Evolutionary conservation across 2,888 invertebrate genomes (phyloP).

Genomic region (Eilema caniola): DNA sequence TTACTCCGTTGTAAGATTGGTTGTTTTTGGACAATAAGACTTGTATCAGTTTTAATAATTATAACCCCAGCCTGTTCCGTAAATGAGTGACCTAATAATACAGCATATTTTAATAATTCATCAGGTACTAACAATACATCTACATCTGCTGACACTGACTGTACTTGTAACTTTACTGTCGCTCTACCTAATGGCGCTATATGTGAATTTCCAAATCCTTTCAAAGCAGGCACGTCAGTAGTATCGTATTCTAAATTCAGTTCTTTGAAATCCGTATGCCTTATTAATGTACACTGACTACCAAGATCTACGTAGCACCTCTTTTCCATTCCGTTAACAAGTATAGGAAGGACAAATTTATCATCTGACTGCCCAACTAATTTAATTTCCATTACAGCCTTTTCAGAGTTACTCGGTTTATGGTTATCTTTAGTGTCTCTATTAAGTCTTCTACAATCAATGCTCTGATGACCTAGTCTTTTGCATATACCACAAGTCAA

Average conservation of each 20-base stretch:
- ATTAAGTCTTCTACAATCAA: background rate
- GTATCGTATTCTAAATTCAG: background rate
- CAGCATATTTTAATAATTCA: constrained; percentile 20
- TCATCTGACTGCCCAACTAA: background rate
- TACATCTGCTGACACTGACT: constrained; percentile 19
- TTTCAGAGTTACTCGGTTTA: background rate
- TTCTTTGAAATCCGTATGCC: background rate
- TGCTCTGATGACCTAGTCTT: constrained; percentile 6
- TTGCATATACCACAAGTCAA: constrained; percentile 16
- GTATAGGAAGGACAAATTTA: constrained; percentile 14
- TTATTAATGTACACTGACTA: constrained; percentile 8
- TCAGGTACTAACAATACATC: constrained; percentile 28
- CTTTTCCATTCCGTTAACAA: constrained; percentile 1
- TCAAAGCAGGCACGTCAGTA: background rate
- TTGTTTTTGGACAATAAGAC: constrained; percentile 21
- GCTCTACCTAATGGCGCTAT: constrained; percentile 18
- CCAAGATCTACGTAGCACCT: constrained; percentile 11
- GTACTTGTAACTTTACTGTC: constrained; percentile 13
- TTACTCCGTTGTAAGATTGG: no score
- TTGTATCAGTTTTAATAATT: constrained; percentile 29
- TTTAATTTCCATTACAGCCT: constrained; percentile 6
- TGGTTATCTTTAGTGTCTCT: background rate
- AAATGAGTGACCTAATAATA: constrained; percentile 32
- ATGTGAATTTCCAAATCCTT: constrained; percentile 18
- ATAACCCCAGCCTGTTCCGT: constrained; percentile 29